Percentiles rank a stretch among this genome's conserved stretches.
Conservation (phyloP, 2,113 vertebrate genomes). For the Cairina moschata region DNA sequence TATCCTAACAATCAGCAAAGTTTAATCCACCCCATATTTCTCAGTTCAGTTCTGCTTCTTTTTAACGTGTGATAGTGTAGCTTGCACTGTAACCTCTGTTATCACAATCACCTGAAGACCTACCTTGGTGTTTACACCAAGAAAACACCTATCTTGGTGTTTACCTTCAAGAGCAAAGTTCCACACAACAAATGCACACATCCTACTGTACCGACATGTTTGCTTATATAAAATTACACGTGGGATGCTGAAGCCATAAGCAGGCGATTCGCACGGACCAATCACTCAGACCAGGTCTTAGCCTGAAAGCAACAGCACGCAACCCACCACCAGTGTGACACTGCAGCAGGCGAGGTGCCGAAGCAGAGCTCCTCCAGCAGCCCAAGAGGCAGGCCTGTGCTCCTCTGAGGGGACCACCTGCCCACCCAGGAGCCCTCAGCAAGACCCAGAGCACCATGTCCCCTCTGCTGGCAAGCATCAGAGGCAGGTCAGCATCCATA, state of each 20-base stretch:
- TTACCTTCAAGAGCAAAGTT: neutral
- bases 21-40: neutral
- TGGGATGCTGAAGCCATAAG: neutral
- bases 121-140: neutral
- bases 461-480: neutral
- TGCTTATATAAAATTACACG: neutral
- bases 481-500: neutral
- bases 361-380: neutral
- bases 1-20: neutral
- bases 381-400: neutral
- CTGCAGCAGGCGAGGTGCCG: neutral
- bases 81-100: neutral
- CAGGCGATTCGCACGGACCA: neutral
- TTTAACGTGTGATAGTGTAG: neutral
- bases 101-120: neutral
- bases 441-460: neutral
- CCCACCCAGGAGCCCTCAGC: neutral
- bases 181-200: neutral
- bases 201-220: rapidly evolving
- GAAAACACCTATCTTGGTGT: neutral
- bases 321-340: rapidly evolving
- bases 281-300: neutral
- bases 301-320: neutral
- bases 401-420: neutral
- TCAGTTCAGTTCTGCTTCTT: neutral